Evolutionary conservation across 2,888 invertebrate species (phyloP), one percentile per base, ranked within the genome.

Genomic region (Thera britannica): DNA sequence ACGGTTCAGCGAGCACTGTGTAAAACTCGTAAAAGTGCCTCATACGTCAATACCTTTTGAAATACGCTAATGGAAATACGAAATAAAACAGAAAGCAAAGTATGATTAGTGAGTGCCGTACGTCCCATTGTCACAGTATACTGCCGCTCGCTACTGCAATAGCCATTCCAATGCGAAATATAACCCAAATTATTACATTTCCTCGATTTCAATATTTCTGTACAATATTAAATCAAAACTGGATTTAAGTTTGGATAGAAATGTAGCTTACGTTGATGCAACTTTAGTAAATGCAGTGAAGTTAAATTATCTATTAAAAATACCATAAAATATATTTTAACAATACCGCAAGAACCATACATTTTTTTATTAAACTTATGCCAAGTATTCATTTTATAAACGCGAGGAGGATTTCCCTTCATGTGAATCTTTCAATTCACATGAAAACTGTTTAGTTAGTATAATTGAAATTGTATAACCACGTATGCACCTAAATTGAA

Each of bases 31-130:
- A 93, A 93, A 93, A 92, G 90, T 90, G 91, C 89, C 92, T 85
- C 92, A 89, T 92, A 90, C 90, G 92, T 93, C 93, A 93, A 93
- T 93, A 93, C 90, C 86, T 92, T 92, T 90, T 92, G 93, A 92
- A 93, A 92, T 93, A 93, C 89, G 90, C 88, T 93, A 93, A 93
- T 93, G 93, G 93, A 93, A 93, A 93, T 92, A 88, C 88, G 92
- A 90, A 92, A 92, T 93, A 93, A 93, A 93, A 93, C 91, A 91
- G 91, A 92, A 93, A 92, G 92, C 92, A 93, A 90, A 92, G 91
- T 92, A 91, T 92, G 92, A 93, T 92, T 92, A 93, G 93, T 92
- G 91, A 90, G 88, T 87, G 90, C 90, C 87, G 85, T 88, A 89
- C 81, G 90, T 90, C 89, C 90, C 89, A 89, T 90, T 90, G 90